Percentiles rank a stretch among this genome's conserved stretches.
These are phyloP conservation scores for Vannuccia rotundouncinata DNA, from an alignment of 2,888 invertebrate genomes.

Conservation along the genomic window DNA sequence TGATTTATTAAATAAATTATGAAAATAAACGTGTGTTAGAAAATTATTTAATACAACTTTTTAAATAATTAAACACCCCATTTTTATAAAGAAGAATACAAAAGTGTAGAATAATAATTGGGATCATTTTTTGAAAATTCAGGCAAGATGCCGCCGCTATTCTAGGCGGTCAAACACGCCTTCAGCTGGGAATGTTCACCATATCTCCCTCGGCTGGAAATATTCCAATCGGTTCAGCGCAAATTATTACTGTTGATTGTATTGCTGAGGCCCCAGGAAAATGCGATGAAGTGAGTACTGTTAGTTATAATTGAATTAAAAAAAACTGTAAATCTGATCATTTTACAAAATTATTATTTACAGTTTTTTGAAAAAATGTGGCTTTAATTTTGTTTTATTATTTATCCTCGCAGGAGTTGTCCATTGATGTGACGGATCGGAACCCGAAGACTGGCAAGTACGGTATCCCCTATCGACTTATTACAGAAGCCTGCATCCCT, in stretches of 20 bases:
- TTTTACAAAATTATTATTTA: no score
- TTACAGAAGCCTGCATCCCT: constrained; percentile 55
- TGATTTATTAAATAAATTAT: no score
- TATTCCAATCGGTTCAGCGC: constrained; percentile 50
- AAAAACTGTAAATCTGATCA: neutral
- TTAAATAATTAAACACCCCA: no score
- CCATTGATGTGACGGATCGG: constrained; percentile 54
- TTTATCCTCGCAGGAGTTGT: constrained; percentile 54
- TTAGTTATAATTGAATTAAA: neutral
- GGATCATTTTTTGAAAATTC: no score
- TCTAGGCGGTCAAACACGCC: constrained; percentile 48
- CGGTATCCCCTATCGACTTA: constrained; percentile 53
- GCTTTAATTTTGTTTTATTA: no score
- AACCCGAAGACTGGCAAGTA: constrained; percentile 49
- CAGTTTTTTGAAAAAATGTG: no score
- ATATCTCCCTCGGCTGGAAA: constrained; percentile 55
- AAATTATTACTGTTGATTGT: constrained; percentile 54
- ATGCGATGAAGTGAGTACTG: constrained; percentile 50
- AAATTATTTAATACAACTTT: no score
- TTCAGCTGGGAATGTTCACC: constrained; percentile 53
- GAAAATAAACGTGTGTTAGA: no score
- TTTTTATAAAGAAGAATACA: no score
- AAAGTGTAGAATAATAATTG: no score
- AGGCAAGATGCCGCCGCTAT: constrained; percentile 46
- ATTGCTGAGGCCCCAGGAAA: constrained; percentile 50